Evolutionary conservation across 2,797 vertebrate genomes (phyloP).

Genomic region (Esox lucius): DNA sequence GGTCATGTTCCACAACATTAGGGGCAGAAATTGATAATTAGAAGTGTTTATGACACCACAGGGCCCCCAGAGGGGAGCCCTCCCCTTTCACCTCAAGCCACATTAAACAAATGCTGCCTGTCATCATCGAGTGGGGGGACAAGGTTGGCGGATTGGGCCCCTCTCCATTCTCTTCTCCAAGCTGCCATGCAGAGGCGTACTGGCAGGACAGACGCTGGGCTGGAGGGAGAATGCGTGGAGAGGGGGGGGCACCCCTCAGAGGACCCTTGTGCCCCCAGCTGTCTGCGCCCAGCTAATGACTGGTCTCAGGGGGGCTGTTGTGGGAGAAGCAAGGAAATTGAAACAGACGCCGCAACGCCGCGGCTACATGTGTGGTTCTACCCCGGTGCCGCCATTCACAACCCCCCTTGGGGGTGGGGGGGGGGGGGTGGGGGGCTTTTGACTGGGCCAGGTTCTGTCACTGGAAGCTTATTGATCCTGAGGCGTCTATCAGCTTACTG

Average conservation of each 20-base stretch:
- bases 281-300: slow-evolving; percentile 85
- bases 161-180: slow-evolving; percentile 48
- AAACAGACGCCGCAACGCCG: slow-evolving; percentile 79
- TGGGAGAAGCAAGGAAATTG: slow-evolving; percentile 82
- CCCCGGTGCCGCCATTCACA: slow-evolving; percentile 68
- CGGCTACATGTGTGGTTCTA: slow-evolving; percentile 76
- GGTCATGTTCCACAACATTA: slow-evolving; percentile 79
- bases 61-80: slow-evolving; percentile 54
- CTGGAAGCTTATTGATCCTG: slow-evolving; percentile 53
- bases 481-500: slow-evolving; percentile 10
- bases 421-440: slow-evolving; percentile 31
- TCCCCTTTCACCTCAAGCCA: slow-evolving; percentile 82
- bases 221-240: slow-evolving; percentile 35
- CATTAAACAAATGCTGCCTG: slow-evolving; percentile 81
- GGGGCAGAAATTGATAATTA: slow-evolving; percentile 77
- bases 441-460: slow-evolving; percentile 2
- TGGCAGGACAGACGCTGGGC: slow-evolving; percentile 68
- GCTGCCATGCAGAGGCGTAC: slow-evolving; percentile 71
- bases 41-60: slow-evolving; percentile 74
- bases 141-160: slow-evolving; percentile 56
- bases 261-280: slow-evolving; percentile 84
- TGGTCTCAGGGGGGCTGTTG: slow-evolving; percentile 83
- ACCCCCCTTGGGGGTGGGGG: slow-evolving; percentile 38
- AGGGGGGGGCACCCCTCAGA: slow-evolving; percentile 53
- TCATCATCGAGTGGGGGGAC: slow-evolving; percentile 62